Evolutionary conservation across 2,888 invertebrate species (phyloP).

Genomic region (Oligia fasciuncula): DNA sequence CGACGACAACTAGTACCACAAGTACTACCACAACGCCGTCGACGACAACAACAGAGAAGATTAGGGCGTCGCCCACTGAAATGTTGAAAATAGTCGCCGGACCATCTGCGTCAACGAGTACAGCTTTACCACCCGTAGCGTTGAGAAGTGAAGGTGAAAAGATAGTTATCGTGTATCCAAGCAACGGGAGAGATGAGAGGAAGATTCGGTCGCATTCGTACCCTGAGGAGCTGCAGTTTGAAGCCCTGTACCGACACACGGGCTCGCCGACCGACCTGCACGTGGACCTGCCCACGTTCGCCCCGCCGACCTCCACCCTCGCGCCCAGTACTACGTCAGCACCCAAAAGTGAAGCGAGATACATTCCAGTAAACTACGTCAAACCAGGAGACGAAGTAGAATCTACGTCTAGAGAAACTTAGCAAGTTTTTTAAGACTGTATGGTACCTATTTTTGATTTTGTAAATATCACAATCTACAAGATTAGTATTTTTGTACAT

Average conservation of each 20-base stretch:
- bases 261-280: constrained; percentile 81
- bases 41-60: constrained; percentile 76
- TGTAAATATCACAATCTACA: constrained; percentile 53
- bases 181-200: constrained; percentile 86
- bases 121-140: constrained; percentile 85
- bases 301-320: constrained; percentile 81
- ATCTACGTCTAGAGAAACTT: constrained; percentile 65
- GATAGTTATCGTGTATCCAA: constrained; percentile 88
- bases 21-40: constrained; percentile 69
- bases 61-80: constrained; percentile 81
- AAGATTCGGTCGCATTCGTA: constrained; percentile 88
- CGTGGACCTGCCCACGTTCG: constrained; percentile 91
- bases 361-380: constrained; percentile 78
- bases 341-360: constrained; percentile 72
- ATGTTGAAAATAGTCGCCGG: constrained; percentile 83
- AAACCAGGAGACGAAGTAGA: constrained; percentile 67
- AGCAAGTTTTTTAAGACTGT: constrained; percentile 45
- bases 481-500: constrained; percentile 60
- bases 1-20: constrained; percentile 71
- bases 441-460: constrained; percentile 41
- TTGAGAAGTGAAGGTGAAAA: constrained; percentile 84
- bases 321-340: constrained; percentile 68
- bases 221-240: constrained; percentile 88
- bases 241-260: constrained; percentile 86
- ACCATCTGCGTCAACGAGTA: constrained; percentile 81